Conservation (phyloP, 2,797 vertebrate genomes). For the Artibeus lituratus region DNA sequence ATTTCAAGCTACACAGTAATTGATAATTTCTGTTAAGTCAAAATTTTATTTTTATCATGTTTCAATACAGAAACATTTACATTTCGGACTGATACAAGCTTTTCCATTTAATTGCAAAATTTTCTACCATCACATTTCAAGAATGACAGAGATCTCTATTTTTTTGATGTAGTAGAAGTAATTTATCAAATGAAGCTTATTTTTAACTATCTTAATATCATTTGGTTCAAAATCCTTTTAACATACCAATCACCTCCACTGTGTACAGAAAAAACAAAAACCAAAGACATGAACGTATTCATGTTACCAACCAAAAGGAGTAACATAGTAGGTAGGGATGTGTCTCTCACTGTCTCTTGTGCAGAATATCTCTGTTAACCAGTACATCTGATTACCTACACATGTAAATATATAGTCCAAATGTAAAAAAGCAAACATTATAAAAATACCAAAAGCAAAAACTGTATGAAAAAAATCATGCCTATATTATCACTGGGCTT, state of each 20-base stretch:
- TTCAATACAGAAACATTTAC: background rate
- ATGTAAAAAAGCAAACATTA: background rate
- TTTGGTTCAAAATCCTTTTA: background rate
- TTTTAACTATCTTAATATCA: background rate
- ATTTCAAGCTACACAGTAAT: background rate
- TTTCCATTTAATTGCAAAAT: background rate
- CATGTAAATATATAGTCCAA: background rate
- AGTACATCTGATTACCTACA: background rate
- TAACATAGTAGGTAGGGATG: background rate
- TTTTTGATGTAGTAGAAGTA: background rate
- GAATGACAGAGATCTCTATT: background rate
- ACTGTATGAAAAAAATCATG: background rate
- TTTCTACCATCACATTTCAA: background rate
- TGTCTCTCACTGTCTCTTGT: background rate
- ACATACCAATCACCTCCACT: background rate
- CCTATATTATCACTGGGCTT: background rate
- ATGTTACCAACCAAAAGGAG: background rate
- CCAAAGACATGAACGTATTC: background rate
- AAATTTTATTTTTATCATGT: background rate
- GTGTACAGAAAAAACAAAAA: background rate
- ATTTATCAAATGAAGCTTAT: background rate
- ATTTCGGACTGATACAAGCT: background rate
- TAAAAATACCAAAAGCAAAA: background rate
- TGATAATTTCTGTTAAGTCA: slow-evolving; percentile 23
- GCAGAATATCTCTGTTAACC: background rate